Conservation (phyloP, 2,113 vertebrate species). For the Thunnus thynnus region DNA sequence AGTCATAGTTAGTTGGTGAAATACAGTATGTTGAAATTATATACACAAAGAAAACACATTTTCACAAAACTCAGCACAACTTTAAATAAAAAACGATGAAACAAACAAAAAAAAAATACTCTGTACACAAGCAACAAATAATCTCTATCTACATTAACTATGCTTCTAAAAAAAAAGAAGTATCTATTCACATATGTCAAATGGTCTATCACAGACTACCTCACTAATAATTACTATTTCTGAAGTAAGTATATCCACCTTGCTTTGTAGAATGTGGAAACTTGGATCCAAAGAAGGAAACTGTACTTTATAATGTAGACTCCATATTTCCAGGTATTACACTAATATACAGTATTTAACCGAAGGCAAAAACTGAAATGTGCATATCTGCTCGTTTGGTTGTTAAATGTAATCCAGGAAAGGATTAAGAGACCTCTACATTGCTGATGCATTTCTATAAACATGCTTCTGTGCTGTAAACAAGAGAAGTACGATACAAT, state of each 20-base stretch:
- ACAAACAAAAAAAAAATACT: constrained; percentile 37
- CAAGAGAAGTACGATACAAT: constrained; percentile 10
- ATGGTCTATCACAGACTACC: constrained; percentile 22
- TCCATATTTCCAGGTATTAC: background rate
- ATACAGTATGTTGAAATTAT: constrained; percentile 81
- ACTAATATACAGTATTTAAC: background rate
- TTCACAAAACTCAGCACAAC: constrained; percentile 82
- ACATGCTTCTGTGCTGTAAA: constrained; percentile 55
- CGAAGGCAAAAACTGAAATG: constrained; percentile 15
- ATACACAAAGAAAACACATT: constrained; percentile 83
- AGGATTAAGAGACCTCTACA: background rate
- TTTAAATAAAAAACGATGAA: constrained; percentile 79
- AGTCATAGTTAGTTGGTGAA: constrained; percentile 75
- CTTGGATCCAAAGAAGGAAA: constrained; percentile 20
- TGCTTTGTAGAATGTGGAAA: constrained; percentile 12
- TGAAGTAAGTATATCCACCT: constrained; percentile 16
- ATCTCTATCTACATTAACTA: constrained; percentile 72
- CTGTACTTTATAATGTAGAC: background rate
- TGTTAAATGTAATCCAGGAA: constrained; percentile 6
- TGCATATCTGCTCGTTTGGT: constrained; percentile 8
- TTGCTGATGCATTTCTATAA: constrained; percentile 13
- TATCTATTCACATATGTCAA: constrained; percentile 67
- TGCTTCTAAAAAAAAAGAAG: constrained; percentile 17
- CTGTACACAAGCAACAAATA: constrained; percentile 72
- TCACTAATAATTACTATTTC: constrained; percentile 20